Percentiles rank a stretch among this genome's conserved stretches.
phyloP scores from a whole-genome alignment of 2,888 invertebrate genomes.

The Zonitis immaculata region DNA sequence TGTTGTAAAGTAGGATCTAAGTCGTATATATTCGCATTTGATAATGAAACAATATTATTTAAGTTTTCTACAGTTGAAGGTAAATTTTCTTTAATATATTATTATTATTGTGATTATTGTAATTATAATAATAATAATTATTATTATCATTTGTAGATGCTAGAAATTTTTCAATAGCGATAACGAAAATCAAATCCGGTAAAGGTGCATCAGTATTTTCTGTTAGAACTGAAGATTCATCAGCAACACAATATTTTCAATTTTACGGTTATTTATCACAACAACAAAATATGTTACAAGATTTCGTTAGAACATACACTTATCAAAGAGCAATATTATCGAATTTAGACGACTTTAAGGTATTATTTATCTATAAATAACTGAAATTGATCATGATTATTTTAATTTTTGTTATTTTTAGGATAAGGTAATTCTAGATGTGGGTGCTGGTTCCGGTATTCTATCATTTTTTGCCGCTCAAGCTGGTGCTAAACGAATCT shows the following conservation, averaged over 20 bases:
- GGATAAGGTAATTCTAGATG: conserved; percentile 91
- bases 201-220: conserved; percentile 82
- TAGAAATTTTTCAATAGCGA: conserved; percentile 68
- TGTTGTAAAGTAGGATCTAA: conserved; percentile 65
- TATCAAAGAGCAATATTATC: conserved; percentile 96
- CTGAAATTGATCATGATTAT: background rate
- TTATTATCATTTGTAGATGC: conserved; percentile 53
- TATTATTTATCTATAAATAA: conserved; percentile 24
- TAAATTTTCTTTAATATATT: conserved; percentile 22
- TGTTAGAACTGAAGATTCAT: conserved; percentile 95
- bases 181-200: conserved; percentile 68
- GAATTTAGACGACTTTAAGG: conserved; percentile 85
- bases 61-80: conserved; percentile 62
- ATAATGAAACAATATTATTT: conserved; percentile 67
- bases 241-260: conserved; percentile 98
- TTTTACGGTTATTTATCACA: conserved; percentile 99
- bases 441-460: conserved; percentile 98
- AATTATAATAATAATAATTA: background rate
- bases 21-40: conserved; percentile 68
- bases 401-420: conserved; percentile 33
- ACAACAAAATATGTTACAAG: conserved; percentile 99
- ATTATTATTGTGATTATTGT: conserved; percentile 5
- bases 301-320: conserved; percentile 96
- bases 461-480: conserved; percentile 97
- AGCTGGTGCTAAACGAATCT: conserved; percentile 93